Evolutionary conservation across 2,888 invertebrate species (phyloP), one percentile per base, ranked within the genome.

Genomic region (Caenorhabditis sulstoni): DNA sequence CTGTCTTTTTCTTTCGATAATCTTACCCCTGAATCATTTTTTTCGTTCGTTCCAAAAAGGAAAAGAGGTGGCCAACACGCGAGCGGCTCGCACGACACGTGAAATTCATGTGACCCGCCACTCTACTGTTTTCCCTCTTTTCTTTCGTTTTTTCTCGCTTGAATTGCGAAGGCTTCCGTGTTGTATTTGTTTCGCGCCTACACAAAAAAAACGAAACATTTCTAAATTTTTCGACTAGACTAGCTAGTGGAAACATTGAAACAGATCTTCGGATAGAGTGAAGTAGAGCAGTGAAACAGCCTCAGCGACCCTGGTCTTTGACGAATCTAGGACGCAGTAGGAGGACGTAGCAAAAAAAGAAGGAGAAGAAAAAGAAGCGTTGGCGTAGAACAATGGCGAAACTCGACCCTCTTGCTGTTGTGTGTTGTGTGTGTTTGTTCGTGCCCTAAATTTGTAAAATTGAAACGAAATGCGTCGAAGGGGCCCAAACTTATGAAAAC

Each of bases 71-170:
- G 64, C 53, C 57, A 71, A 52, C 35, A 57, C 39, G 49, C 61
- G 16, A 22, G 39, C 50, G 18, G 73, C 58, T 58, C 64, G 62
- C 20, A 16, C 18, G 29, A 20, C 73, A 73, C 57, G 64, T 64
- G 73, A 39, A 55, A 35, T 23, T 50, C 73, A 73, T 49, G 73
- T 73, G 73, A 16, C 37, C 29, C 49, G n/a, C 22, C n/a, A n/a
- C n/a, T n/a, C n/a, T n/a, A n/a, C n/a, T n/a, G n/a, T n/a, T n/a
- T n/a, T 11, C 52, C 41, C 47, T 23, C 20, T 41, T 52, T 52
- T 64, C 55, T 62, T 44, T 71, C 62, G 71, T 41, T 52, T 52
- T 64, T 55, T 62, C 37, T 71, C 62, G 71, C 62, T 71, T 71
- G 71, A 71, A 64, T 71, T 57, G 70, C 23, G 47, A 47, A 11